Evolutionary conservation across 2,797 vertebrate genomes (phyloP), one percentile per base, ranked within the genome.

Genomic region (Myotis findleyi): DNA sequence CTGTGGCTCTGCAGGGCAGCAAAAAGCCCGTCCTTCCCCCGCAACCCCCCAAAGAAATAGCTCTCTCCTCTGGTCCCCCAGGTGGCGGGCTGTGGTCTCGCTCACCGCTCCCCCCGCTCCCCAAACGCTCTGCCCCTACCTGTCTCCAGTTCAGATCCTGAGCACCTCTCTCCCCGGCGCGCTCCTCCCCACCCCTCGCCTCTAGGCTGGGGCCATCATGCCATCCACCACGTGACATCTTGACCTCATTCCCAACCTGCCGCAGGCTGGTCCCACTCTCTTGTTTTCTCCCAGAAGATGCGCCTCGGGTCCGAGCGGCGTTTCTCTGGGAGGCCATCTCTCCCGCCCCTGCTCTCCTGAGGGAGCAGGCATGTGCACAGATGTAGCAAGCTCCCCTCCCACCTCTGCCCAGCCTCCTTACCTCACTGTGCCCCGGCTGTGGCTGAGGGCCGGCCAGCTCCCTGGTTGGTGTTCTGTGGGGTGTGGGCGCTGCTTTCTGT

Each of bases 401-500:
- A 25, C 75, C 88, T 93, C 98, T 94, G 98, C 97, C 97, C 97
- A 59, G 95, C 98, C 98, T 98, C 64, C 95, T 98, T 98, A 98
- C 98, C 98, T 98, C 98, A 98, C 97, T 98, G 97, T 97, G 92
- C 94, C 88, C 97, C 92, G 90, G 98, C 97, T 95, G 3, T 12
- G 44, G 89, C 93, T 79, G 76, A 30, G 55, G 10, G 72, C 93
- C 75, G 72, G 90, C 93, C 93, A 69, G 88, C 77, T 90, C 85
- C 81, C 72, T 10, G 49, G 55, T 38, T 59, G 25, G 53, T 87
- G 44, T 93, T 85, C 49, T 53, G 9, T 76, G 86, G 94, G 94
- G 93, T 90, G 79, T 94, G 94, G 91, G 73, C 84, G 38, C 76
- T 41, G 80, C 88, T 81, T 64, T 82, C 91, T 84, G 77, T 73